Evolutionary conservation across 2,113 vertebrate genomes (phyloP).

Genomic region (Nycticryphes semicollaris): DNA sequence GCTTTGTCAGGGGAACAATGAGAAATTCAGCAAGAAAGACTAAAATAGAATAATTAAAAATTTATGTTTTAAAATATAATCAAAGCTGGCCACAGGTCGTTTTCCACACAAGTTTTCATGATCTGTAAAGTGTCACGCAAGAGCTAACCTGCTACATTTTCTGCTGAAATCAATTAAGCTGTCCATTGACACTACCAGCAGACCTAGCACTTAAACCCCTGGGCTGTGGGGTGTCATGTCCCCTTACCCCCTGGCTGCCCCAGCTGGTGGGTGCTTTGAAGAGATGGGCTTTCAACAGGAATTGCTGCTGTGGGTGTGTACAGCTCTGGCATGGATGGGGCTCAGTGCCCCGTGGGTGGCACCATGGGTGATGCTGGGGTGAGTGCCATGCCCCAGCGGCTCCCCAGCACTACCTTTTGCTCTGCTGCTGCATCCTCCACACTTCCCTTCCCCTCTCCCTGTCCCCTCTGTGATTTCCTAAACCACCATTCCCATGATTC

Average conservation of each 20-base stretch:
- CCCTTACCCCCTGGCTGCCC: background rate
- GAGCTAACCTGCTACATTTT: background rate
- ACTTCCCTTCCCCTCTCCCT: background rate
- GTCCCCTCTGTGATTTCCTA: background rate
- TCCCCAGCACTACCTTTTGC: background rate
- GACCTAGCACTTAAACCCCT: too few relatives aligned
- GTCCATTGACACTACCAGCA: fast-evolving
- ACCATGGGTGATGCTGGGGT: fast-evolving
- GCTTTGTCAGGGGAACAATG: background rate
- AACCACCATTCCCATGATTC: background rate
- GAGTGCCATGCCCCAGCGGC: fast-evolving
- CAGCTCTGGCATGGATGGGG: fast-evolving
- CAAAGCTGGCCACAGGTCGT: background rate
- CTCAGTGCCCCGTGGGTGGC: background rate
- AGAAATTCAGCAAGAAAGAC: background rate
- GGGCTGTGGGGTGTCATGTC: fast-evolving
- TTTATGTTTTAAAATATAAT: background rate
- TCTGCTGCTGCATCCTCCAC: background rate
- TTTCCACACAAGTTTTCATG: background rate
- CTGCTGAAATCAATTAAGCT: background rate
- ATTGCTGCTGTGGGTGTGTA: background rate
- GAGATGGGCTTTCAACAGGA: background rate
- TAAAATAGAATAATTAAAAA: background rate
- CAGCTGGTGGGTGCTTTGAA: background rate
- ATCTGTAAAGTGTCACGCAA: background rate